Conservation (phyloP, 23 tunicate genomes). For the Ascidia mentula region DNA sequence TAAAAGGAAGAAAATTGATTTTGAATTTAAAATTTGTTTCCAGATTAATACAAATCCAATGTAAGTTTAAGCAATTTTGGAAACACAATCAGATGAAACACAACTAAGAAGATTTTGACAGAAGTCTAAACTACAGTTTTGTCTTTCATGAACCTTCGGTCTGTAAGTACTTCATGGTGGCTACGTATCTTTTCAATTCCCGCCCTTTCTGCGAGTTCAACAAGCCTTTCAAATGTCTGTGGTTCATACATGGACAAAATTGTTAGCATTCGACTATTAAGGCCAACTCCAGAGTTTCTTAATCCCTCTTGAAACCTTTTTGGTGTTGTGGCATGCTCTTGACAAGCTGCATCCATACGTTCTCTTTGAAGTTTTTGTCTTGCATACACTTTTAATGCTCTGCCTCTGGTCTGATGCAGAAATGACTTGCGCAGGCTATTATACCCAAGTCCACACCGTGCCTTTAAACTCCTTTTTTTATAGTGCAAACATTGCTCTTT, state of each 20-base stretch:
- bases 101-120: not conserved
- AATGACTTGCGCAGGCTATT: slow-evolving; percentile 25
- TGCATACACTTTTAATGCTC: slow-evolving; percentile 26
- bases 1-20: no score
- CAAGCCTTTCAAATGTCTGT: slow-evolving; percentile 64
- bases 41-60: no score
- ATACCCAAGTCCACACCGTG: slow-evolving; percentile 39
- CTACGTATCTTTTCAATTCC: slow-evolving; percentile 40
- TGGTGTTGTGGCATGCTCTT: slow-evolving; percentile 37
- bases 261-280: slow-evolving; percentile 49
- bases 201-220: slow-evolving; percentile 70
- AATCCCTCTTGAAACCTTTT: slow-evolving; percentile 31
- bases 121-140: not conserved
- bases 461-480: slow-evolving; percentile 21
- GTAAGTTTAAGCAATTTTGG: no score
- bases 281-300: slow-evolving; percentile 12
- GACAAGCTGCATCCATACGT: slow-evolving; percentile 67
- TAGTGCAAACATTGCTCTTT: slow-evolving; percentile 75
- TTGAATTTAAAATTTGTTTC: no score
- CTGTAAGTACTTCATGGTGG: slow-evolving; percentile 48
- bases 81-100: no score
- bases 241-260: slow-evolving; percentile 83
- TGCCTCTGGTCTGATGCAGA: slow-evolving; percentile 25
- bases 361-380: slow-evolving; percentile 32
- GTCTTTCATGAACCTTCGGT: slow-evolving; percentile 42